These are phyloP conservation scores for Andrena minutula DNA, from an alignment of 2,888 invertebrate species.

Conservation along the genomic window DNA sequence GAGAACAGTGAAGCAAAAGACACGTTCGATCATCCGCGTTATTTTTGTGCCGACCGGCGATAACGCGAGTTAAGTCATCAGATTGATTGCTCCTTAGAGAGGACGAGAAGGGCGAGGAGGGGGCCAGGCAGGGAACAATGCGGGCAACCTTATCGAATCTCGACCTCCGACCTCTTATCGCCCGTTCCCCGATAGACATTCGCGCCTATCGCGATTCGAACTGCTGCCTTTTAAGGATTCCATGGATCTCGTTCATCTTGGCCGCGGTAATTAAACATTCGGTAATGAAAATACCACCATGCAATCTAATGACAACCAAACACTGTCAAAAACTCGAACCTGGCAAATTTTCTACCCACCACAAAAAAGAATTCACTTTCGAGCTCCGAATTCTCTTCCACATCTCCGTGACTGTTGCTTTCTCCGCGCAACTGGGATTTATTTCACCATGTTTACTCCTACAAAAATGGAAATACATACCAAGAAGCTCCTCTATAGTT, in stretches of 20 bases:
- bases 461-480: too few relatives aligned
- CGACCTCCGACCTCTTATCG: constrained; percentile 69
- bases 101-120: neutral
- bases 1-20: constrained; percentile 20
- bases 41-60: constrained; percentile 54
- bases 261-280: neutral
- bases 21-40: constrained; percentile 42
- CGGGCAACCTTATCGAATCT: constrained; percentile 72
- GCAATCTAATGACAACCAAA: too few relatives aligned
- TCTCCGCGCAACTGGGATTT: too few relatives aligned
- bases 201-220: constrained; percentile 60
- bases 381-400: too few relatives aligned
- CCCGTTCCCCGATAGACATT: constrained; percentile 44
- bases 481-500: too few relatives aligned
- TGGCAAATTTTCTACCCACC: too few relatives aligned
- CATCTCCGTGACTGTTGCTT: too few relatives aligned
- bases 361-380: too few relatives aligned
- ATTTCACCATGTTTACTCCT: too few relatives aligned
- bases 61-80: constrained; percentile 62
- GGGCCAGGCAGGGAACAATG: constrained; percentile 65
- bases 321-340: too few relatives aligned
- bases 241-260: constrained; percentile 4
- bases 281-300: neutral
- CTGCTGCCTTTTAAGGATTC: constrained; percentile 47
- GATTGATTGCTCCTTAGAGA: constrained; percentile 60